A percentile compares a stretch with the other conserved stretches of the same genome.
Evolutionary conservation across 2,888 invertebrate genomes (phyloP).

Genomic region (Abrostola tripartita): DNA sequence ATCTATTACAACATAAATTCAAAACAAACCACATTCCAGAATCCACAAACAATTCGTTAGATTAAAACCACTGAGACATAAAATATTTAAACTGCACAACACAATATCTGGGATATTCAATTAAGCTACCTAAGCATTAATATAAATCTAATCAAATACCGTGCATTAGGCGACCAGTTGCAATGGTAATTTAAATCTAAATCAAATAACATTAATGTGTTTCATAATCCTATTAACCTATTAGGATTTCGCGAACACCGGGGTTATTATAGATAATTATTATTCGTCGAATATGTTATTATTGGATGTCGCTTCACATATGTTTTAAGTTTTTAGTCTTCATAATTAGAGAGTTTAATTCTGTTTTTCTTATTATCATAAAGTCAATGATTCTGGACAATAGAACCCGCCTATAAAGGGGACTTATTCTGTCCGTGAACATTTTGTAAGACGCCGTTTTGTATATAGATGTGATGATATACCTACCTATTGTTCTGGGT

Average conservation of each 20-base stretch:
- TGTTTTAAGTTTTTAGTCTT: not conserved
- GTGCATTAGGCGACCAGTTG: constrained; percentile 36
- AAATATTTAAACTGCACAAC: constrained; percentile 45
- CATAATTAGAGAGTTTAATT: not conserved
- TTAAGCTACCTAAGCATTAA: constrained; percentile 55
- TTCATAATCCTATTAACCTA: constrained; percentile 73
- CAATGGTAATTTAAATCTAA: constrained; percentile 64
- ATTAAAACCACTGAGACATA: constrained; percentile 47
- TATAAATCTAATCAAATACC: constrained; percentile 48
- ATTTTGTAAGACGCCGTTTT: too few species aligned
- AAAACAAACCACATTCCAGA: constrained; percentile 38
- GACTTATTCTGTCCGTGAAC: too few species aligned
- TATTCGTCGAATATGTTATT: constrained; percentile 3
- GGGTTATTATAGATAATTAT: constrained; percentile 20
- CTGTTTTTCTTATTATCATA: not conserved
- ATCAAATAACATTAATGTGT: constrained; percentile 74
- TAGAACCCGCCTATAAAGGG: too few species aligned
- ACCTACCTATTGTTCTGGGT: too few species aligned
- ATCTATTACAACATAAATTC: constrained; percentile 38
- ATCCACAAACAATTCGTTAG: constrained; percentile 31
- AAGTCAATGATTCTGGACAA: too few species aligned
- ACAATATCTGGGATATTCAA: constrained; percentile 48
- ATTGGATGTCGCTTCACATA: not conserved
- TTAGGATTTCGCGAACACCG: constrained; percentile 62
- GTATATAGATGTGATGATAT: too few species aligned